phyloP scores from a whole-genome alignment of 1,140 invertebrate species.

The Camponotus vicinus region DNA sequence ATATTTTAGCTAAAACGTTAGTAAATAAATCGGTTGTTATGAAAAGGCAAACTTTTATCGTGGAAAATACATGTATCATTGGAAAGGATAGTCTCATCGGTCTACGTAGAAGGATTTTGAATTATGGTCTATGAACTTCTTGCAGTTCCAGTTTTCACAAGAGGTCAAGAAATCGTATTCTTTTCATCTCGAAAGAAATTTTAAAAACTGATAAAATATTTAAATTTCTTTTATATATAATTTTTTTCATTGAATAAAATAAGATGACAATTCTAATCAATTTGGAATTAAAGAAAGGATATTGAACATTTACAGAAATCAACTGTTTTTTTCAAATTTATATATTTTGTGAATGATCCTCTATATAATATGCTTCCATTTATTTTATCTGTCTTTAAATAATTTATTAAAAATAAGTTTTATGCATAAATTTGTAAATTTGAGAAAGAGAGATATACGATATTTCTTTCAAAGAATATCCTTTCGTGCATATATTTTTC shows the following conservation, averaged over 20 bases:
- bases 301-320: not conserved
- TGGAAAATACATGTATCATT: not conserved
- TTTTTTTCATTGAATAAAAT: not conserved
- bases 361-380: no score
- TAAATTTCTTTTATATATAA: not conserved
- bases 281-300: not conserved
- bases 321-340: not conserved
- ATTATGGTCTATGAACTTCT: not conserved
- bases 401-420: no score
- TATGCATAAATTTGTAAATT: no score
- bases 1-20: constrained; percentile 10
- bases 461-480: not conserved
- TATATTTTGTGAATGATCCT: not conserved
- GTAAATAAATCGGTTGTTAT: not conserved
- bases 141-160: not conserved
- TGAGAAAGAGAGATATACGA: no score
- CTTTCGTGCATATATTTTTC: not conserved
- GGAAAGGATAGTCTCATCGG: not conserved
- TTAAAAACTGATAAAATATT: not conserved
- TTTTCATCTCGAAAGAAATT: not conserved
- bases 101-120: not conserved
- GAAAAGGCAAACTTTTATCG: not conserved
- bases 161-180: not conserved
- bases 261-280: not conserved
- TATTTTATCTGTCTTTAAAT: no score